phyloP scores from a whole-genome alignment of 2,888 invertebrate species.

The Eurois occulta region DNA sequence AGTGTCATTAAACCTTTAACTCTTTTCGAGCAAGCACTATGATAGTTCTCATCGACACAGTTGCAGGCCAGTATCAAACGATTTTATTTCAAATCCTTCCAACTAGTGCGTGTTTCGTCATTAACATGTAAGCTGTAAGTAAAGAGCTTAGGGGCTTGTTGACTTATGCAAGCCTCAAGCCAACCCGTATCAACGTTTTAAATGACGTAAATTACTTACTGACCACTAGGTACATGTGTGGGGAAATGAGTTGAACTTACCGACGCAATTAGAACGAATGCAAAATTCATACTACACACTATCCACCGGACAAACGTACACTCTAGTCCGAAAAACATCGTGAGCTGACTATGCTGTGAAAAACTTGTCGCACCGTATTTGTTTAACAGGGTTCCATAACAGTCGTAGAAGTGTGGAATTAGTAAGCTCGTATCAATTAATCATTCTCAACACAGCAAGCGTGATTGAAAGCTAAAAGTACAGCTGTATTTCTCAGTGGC shows the following conservation, averaged over 20 bases:
- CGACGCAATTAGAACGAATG: constrained; percentile 67
- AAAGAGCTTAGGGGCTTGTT: constrained; percentile 83
- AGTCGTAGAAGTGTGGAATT: not conserved
- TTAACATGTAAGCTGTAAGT: constrained; percentile 81
- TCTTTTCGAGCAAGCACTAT: not conserved
- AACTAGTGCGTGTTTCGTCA: constrained; percentile 75
- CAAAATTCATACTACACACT: constrained; percentile 55
- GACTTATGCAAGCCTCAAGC: constrained; percentile 80
- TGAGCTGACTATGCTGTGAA: constrained; percentile 29
- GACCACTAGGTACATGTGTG: constrained; percentile 74
- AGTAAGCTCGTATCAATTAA: not conserved
- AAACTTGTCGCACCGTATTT: constrained; percentile 32
- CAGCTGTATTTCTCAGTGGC: not conserved
- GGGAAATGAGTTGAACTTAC: constrained; percentile 73
- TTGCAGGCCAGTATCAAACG: constrained; percentile 22
- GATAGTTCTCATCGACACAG: not conserved
- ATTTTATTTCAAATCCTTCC: constrained; percentile 69
- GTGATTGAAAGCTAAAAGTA: too few species aligned
- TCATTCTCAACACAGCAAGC: not conserved
- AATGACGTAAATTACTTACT: constrained; percentile 80
- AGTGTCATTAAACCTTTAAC: not conserved
- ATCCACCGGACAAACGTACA: constrained; percentile 34
- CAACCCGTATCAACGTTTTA: constrained; percentile 70
- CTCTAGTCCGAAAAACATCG: constrained; percentile 36
- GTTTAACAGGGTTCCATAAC: constrained; percentile 1